These are phyloP conservation scores for Meteorus cinctellus DNA, from an alignment of 2,888 invertebrate species.

Conservation along the genomic window DNA sequence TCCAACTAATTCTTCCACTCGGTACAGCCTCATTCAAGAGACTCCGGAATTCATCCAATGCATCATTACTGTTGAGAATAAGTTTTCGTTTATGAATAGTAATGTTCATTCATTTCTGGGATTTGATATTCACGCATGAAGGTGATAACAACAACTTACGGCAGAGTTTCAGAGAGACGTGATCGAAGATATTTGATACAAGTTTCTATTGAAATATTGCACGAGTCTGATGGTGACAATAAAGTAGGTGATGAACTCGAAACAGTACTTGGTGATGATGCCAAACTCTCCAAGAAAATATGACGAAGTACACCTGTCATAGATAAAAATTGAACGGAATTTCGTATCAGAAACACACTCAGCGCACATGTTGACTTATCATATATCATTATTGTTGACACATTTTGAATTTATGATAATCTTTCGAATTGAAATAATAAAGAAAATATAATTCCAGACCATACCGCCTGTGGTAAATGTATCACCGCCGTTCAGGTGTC, in stretches of 20 bases:
- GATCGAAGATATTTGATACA: conserved; percentile 51
- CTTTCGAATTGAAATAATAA: background rate
- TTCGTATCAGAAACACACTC: background rate
- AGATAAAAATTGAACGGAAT: conserved; percentile 30
- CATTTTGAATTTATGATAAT: conserved; percentile 1
- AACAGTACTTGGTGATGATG: conserved; percentile 46
- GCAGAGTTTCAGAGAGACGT: conserved; percentile 42
- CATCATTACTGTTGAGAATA: conserved; percentile 35
- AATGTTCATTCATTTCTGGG: background rate
- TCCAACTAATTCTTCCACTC: conserved; percentile 52
- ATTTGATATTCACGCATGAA: conserved; percentile 14
- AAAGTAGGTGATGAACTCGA: conserved; percentile 45
- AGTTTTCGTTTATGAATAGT: background rate
- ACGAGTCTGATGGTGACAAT: conserved; percentile 38
- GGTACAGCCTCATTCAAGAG: conserved; percentile 47
- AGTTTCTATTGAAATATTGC: conserved; percentile 47
- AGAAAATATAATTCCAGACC: background rate
- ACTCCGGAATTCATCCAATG: conserved; percentile 49
- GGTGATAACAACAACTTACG: conserved; percentile 43
- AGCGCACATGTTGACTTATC: background rate
- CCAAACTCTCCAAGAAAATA: conserved; percentile 53
- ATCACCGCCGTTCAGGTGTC: background rate
- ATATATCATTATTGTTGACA: background rate
- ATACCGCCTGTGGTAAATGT: background rate
- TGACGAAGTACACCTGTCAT: conserved; percentile 47